Base-by-base conservation (phyloP, 2,113 vertebrate genomes). In the Trichechus manatus region DNA sequence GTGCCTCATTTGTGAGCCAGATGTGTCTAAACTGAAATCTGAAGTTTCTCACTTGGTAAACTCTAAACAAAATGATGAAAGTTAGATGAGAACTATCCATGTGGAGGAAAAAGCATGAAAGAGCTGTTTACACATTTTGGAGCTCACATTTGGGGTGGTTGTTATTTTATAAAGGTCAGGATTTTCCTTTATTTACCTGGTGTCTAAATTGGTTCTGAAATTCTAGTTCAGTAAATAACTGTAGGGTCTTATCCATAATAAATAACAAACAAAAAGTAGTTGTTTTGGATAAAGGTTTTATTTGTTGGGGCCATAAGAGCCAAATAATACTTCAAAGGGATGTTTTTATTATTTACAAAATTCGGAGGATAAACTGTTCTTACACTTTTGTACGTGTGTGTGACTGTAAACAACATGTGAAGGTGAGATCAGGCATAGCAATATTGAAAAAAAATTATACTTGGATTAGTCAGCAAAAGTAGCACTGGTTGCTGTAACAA, bases 11-110 rank as follows among this genome's bases (percentile, higher is more conserved):
- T 98, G 98, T 96, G 96, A 97, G 95, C 98, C 98, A 99, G 98
- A 99, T 98, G 98, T 98, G 98, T 98, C 98, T 98, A 94, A 97
- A 98, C 96, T 98, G 97, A 98, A 98, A 98, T 98, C 94, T 84
- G 97, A 98, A 98, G 97, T 98, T 98, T 98, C 97, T 97, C 97
- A 97, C 97, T 98, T 97, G 97, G 95, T 97, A 98, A 97, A 98
- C 93, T 98, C 97, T 97, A 97, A 98, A 97, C 96, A 98, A 97
- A 95, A 97, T 17, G 96, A 98, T 96, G 97, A 98, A 98, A 98
- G 96, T 98, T 98, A 96, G 80, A 97, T 95, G 97, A 89, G 97
- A 98, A 97, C 97, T 96, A 96, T 96, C 86, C 36, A 96, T 87
- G 97, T 87, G 42, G 50, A 95, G 27, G 81, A 91, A 98, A 98